Conservation (phyloP, 1,140 invertebrate genomes). For the Drosophila trapezifrons region DNA sequence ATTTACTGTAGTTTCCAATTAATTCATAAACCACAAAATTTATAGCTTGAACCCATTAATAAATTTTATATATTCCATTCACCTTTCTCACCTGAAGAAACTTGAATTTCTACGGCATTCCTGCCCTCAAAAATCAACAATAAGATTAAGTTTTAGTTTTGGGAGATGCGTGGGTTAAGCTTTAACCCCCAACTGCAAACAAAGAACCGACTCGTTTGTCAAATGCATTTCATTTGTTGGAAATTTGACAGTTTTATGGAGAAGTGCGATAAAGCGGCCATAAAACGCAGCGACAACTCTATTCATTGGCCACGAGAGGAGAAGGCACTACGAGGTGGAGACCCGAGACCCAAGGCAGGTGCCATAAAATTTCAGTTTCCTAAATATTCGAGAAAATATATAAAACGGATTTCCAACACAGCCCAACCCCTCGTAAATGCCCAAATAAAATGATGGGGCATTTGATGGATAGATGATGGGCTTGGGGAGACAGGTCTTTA, state of each 20-base stretch:
- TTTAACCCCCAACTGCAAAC: constrained; percentile 12
- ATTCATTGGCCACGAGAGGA: constrained; percentile 11
- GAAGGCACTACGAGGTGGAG: constrained; percentile 41
- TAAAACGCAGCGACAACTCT: constrained; percentile 52
- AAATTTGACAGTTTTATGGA: constrained; percentile 59
- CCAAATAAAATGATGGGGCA: constrained; percentile 21
- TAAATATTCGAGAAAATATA: constrained; percentile 25
- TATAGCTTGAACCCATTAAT: constrained; percentile 1
- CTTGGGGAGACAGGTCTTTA: background rate
- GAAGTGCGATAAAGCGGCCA: constrained; percentile 38
- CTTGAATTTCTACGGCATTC: background rate
- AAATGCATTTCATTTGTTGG: constrained; percentile 52
- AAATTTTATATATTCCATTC: background rate
- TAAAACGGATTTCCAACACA: constrained; percentile 9
- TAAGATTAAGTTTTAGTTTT: constrained; percentile 1
- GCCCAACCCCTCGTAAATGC: constrained; percentile 31
- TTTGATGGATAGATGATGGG: constrained; percentile 29
- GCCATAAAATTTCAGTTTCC: constrained; percentile 39
- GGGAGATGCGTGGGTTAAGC: constrained; percentile 30
- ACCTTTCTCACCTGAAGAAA: background rate
- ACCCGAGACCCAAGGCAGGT: constrained; percentile 28
- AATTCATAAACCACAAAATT: background rate
- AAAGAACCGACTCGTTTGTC: constrained; percentile 40
- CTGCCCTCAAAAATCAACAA: constrained; percentile 8
- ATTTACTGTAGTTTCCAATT: background rate